These are phyloP conservation scores for Solenodon paradoxus DNA, from an alignment of 2,113 vertebrate genomes.

Conservation along the genomic window DNA sequence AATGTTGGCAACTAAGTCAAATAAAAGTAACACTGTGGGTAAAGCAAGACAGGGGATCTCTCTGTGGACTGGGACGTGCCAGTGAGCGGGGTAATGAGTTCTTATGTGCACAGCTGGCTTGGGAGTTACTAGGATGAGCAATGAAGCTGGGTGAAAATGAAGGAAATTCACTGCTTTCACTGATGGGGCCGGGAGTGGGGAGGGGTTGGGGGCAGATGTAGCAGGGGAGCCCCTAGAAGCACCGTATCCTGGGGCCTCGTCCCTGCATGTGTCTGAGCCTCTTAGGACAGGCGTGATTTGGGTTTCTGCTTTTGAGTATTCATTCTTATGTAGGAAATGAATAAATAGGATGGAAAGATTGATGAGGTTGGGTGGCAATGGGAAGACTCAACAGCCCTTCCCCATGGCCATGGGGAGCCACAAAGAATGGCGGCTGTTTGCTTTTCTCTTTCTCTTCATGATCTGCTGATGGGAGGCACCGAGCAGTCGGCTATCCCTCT, in stretches of 20 bases:
- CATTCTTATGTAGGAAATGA: slow-evolving; percentile 2
- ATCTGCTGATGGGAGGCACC: neutral
- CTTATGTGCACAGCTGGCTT: neutral
- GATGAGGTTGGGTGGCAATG: neutral
- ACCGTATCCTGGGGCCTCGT: neutral
- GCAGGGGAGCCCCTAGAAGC: neutral
- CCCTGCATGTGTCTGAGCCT: neutral
- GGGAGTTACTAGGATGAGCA: neutral
- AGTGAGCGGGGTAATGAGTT: neutral
- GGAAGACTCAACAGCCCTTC: neutral
- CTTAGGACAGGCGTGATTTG: neutral
- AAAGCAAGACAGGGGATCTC: neutral
- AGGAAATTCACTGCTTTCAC: neutral
- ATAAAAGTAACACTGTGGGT: neutral
- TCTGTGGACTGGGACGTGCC: fast-evolving
- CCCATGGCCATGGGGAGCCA: neutral
- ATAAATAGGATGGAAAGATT: neutral
- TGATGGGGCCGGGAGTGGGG: neutral
- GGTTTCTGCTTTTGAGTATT: neutral
- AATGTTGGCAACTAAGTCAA: neutral
- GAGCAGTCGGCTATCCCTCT: neutral
- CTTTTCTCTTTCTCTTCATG: neutral
- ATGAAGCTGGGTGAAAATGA: neutral
- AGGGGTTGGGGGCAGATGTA: too few relatives aligned
- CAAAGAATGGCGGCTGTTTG: neutral